phyloP scores from a whole-genome alignment of 1,140 invertebrate species.

The Drosophila willistoni region DNA sequence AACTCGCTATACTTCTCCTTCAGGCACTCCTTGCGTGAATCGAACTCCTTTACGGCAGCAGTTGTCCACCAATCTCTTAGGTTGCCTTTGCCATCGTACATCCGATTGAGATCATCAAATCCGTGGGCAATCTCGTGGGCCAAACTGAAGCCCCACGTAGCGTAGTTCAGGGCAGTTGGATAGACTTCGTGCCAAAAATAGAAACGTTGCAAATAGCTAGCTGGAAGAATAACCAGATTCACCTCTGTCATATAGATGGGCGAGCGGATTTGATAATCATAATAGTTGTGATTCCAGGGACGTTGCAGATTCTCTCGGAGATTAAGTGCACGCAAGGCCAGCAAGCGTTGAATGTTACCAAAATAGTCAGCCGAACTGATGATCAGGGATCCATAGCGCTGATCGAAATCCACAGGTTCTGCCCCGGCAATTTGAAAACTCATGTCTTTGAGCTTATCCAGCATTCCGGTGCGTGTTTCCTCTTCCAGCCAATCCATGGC shows the following conservation, averaged over 20 bases:
- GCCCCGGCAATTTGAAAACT: conserved; percentile 54
- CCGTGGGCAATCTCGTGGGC: conserved; percentile 89
- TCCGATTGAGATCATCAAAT: conserved; percentile 86
- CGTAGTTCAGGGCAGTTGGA: conserved; percentile 95
- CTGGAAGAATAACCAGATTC: conserved; percentile 97
- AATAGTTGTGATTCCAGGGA: conserved; percentile 91
- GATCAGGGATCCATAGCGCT: conserved; percentile 84
- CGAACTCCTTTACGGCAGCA: conserved; percentile 93
- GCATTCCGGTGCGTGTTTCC: conserved; percentile 39
- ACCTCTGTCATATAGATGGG: conserved; percentile 98
- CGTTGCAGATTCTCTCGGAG: conserved; percentile 89
- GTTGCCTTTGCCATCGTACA: conserved; percentile 88
- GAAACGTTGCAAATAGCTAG: conserved; percentile 96
- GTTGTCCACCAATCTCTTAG: conserved; percentile 92
- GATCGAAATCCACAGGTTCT: conserved; percentile 68
- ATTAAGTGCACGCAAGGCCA: conserved; percentile 90
- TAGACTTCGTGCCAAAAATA: conserved; percentile 94
- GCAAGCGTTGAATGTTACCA: conserved; percentile 89
- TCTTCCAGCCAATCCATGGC: conserved; percentile 53
- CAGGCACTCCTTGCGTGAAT: conserved; percentile 93
- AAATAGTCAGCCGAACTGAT: conserved; percentile 91
- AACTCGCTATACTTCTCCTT: conserved; percentile 94
- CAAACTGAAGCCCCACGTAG: conserved; percentile 95
- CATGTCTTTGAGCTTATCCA: conserved; percentile 68
- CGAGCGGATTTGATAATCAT: conserved; percentile 93